Evolutionary conservation across 2,113 vertebrate genomes (phyloP).

Genomic region (Anolis sagrei): DNA sequence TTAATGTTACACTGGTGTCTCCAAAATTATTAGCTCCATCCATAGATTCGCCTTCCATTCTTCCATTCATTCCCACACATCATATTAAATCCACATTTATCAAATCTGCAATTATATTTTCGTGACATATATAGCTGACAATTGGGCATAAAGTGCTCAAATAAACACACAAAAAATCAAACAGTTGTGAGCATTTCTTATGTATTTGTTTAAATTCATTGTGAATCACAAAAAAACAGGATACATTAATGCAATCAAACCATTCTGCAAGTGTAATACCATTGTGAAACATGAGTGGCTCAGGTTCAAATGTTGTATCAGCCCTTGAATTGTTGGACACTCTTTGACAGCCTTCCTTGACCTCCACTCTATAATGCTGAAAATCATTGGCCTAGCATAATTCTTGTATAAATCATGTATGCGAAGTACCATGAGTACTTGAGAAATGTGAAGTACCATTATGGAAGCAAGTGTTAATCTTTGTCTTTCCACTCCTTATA

Average conservation of each 20-base stretch:
- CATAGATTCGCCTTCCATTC: too few species aligned
- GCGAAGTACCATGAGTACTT: not conserved
- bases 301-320: not conserved
- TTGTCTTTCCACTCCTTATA: not conserved
- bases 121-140: too few species aligned
- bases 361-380: not conserved
- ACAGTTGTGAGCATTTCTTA: not conserved
- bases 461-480: not conserved
- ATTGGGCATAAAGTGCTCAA: too few species aligned
- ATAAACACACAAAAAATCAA: too few species aligned
- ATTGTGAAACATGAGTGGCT: not conserved
- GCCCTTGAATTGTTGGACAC: not conserved
- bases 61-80: too few species aligned
- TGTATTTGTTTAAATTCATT: not conserved
- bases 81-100: too few species aligned
- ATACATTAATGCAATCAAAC: not conserved
- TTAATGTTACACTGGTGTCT: too few species aligned
- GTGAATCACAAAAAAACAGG: not conserved
- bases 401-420: not conserved
- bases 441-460: not conserved
- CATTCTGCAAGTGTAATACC: too few species aligned
- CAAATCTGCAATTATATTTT: too few species aligned
- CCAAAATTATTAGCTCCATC: too few species aligned
- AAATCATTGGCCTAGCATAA: too few species aligned
- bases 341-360: not conserved